Percentiles rank a stretch among this genome's conserved stretches.
Conservation (phyloP, 1,140 invertebrate species). For the Scaptomyza pallida region DNA sequence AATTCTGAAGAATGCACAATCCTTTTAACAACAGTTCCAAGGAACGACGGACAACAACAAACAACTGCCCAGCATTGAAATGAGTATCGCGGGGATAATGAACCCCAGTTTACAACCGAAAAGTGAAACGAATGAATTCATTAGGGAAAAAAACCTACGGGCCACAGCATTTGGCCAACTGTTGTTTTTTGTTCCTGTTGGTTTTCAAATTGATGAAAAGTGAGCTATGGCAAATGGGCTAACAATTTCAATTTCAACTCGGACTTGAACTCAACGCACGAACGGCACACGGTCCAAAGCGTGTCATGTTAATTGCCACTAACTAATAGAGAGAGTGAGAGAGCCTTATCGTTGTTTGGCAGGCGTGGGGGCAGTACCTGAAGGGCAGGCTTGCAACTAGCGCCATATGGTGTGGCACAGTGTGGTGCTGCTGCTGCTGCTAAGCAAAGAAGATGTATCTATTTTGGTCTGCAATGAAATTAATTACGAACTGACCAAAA, state of each 20-base stretch:
- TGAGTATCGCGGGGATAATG: constrained; percentile 64
- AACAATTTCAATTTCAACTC: constrained; percentile 4
- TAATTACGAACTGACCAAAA: constrained; percentile 80
- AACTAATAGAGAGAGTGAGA: constrained; percentile 47
- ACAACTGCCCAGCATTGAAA: constrained; percentile 50
- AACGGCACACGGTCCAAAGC: constrained; percentile 59
- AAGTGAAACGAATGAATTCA: constrained; percentile 81
- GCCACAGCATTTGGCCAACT: constrained; percentile 65
- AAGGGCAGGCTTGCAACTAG: constrained; percentile 4
- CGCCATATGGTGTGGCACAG: constrained; percentile 58
- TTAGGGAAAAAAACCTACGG: constrained; percentile 76
- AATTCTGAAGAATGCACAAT: constrained; percentile 74
- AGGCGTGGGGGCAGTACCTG: constrained; percentile 36
- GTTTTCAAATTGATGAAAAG: constrained; percentile 69
- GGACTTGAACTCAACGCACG: constrained; percentile 49
- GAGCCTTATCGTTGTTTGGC: constrained; percentile 48
- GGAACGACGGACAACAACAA: constrained; percentile 32
- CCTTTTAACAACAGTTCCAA: constrained; percentile 65
- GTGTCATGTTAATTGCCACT: constrained; percentile 77
- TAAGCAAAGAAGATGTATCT: constrained; percentile 67
- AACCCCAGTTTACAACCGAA: constrained; percentile 73
- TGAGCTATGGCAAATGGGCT: constrained; percentile 42
- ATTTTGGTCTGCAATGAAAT: constrained; percentile 72
- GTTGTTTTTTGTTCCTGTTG: constrained; percentile 64
- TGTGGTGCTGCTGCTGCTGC: constrained; percentile 29